Base-by-base conservation (phyloP, 1,140 invertebrate genomes). In the Drosophila nigrodunni region DNA sequence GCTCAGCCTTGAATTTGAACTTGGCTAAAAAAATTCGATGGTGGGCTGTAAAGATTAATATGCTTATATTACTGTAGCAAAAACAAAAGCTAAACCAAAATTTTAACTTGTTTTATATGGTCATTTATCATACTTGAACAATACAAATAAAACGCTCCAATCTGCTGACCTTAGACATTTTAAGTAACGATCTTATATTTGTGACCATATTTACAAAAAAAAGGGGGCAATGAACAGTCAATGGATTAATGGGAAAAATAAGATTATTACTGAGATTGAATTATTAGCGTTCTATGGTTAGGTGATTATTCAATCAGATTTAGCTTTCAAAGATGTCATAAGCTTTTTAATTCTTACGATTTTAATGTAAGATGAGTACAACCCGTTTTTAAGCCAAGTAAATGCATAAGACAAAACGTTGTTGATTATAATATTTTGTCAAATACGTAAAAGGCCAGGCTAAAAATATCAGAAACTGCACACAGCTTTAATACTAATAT, bases 1-100 rank as follows among this genome's bases (percentile, higher is more conserved):
- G 77, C 64, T 83, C 89, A 88, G 83, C 83, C 85, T 88, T 89
- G 85, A 88, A 83, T 88, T 88, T 88, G 85, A 88, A 88, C 85
- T 88, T 88, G 85, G 65, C 74, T 76, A 80, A 83, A 69, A 61
- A 77, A 88, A 74, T 79, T 46, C 18, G 54, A 50, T 66, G 43
- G 80, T 79, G 77, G 82, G 83, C 80, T 50, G 80, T 72, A 77
- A 80, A 76, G 71, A 67, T 74, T 54, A 57, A 74, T 64, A 71
- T 60, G 68, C 47, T 39, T 34, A 46, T 59, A 34, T 54, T 54
- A 52, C 49, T 86, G 66, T 74, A 80, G 57, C 59, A 77, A 79
- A 80, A 61, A 39, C 34, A 43, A 61, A 62, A 65, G 21, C 54
- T 37, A 30, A 64, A 39, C 81, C 77, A 83, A 80, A 83, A 80